A percentile compares a stretch with the other conserved stretches of the same genome.
phyloP scores from a whole-genome alignment of 2,113 vertebrate species.

The Pagrus major region DNA sequence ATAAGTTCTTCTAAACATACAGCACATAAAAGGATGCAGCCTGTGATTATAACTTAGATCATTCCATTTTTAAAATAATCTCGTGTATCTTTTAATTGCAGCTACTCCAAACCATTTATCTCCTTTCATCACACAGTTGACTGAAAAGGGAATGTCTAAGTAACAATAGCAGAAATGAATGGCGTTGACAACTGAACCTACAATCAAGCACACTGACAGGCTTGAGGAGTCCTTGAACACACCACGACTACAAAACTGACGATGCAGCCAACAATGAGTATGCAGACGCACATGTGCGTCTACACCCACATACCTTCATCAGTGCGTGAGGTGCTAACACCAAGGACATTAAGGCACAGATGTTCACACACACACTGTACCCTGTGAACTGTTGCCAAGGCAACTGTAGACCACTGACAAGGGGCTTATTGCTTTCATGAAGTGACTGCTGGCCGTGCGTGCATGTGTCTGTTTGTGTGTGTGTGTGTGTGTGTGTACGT shows the following conservation, averaged over 20 bases:
- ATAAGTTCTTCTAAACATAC: conserved; percentile 8
- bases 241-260: conserved; percentile 36
- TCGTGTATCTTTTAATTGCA: background rate
- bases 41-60: background rate
- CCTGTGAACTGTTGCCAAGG: conserved; percentile 94
- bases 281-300: conserved; percentile 18
- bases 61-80: background rate
- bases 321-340: conserved; percentile 87
- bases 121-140: background rate
- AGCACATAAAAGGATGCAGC: background rate
- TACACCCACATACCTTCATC: conserved; percentile 50
- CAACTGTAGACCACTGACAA: conserved; percentile 92
- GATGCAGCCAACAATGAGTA: conserved; percentile 13
- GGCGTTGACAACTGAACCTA: background rate
- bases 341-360: conserved; percentile 79
- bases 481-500: conserved; percentile 26
- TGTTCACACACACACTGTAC: conserved; percentile 88
- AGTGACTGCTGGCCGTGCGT: conserved; percentile 83
- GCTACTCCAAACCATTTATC: background rate
- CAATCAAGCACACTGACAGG: conserved; percentile 7
- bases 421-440: conserved; percentile 93
- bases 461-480: conserved; percentile 43
- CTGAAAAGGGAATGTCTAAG: background rate
- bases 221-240: conserved; percentile 55
- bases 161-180: conserved; percentile 1